These are phyloP conservation scores for Hepsetus odoe DNA, from an alignment of 2,113 vertebrate species.

Conservation along the genomic window DNA sequence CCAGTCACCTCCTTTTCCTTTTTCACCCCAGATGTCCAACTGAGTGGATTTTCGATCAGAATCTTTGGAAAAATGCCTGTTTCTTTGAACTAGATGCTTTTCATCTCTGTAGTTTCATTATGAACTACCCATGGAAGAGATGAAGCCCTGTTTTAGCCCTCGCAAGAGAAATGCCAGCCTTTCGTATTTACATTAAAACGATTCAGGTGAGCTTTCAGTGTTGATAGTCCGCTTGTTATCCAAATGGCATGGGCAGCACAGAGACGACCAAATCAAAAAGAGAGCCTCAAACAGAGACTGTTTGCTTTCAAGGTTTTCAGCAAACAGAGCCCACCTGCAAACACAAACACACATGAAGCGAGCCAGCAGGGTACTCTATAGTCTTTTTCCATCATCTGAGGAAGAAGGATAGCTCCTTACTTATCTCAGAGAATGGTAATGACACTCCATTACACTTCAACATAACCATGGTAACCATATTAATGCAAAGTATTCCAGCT, in stretches of 20 bases:
- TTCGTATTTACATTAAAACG: background rate
- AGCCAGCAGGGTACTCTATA: background rate
- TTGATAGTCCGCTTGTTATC: constrained; percentile 7
- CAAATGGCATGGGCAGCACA: background rate
- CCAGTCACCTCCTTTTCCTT: background rate
- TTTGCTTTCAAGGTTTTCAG: constrained; percentile 47
- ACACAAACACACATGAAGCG: background rate
- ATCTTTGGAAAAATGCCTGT: background rate
- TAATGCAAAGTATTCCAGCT: too few relatives aligned
- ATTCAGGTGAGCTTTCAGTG: constrained; percentile 3
- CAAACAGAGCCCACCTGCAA: constrained; percentile 26
- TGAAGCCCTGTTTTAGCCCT: background rate
- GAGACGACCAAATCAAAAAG: constrained; percentile 1
- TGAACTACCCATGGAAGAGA: background rate
- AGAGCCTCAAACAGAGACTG: constrained; percentile 2
- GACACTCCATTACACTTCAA: constrained; percentile 13
- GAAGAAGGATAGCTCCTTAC: constrained; percentile 6
- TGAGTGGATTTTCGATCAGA: constrained; percentile 2
- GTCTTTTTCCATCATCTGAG: constrained; percentile 14
- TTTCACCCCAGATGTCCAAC: background rate
- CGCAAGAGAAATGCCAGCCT: background rate
- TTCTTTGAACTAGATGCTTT: background rate
- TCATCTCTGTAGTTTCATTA: background rate
- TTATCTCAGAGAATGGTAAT: constrained; percentile 25
- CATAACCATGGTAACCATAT: background rate